Evolutionary conservation across 2,797 vertebrate genomes (phyloP).

Genomic region (Loris lydekkerianus): DNA sequence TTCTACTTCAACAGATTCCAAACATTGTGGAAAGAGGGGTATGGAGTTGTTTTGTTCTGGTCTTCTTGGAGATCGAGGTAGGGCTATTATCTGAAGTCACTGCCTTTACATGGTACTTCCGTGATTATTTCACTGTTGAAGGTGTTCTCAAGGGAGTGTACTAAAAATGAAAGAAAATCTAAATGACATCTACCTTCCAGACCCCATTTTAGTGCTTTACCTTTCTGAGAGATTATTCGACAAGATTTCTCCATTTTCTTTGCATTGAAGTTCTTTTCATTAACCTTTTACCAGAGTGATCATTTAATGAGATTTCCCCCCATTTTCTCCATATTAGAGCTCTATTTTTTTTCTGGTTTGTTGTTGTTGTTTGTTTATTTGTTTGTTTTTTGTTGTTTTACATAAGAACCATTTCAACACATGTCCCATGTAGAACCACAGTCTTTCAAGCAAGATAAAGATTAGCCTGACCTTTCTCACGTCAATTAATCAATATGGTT

Average conservation of each 20-base stretch:
- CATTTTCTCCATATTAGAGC: conserved; percentile 58
- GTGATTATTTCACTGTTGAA: background rate
- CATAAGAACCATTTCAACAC: conserved; percentile 75
- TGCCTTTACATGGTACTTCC: background rate
- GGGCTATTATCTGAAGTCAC: background rate
- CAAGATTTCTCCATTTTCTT: conserved; percentile 65
- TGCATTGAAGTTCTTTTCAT: conserved; percentile 63
- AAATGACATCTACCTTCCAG: background rate
- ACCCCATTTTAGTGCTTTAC: conserved; percentile 18
- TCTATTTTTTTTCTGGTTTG: conserved; percentile 53
- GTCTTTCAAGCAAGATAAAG: conserved; percentile 80
- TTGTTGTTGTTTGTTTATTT: too few relatives aligned
- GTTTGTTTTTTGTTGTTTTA: conserved; percentile 57
- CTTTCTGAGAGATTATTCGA: conserved; percentile 64
- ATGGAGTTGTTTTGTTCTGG: background rate
- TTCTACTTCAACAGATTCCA: background rate
- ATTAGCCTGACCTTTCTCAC: conserved; percentile 86
- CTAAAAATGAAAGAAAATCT: conserved; percentile 45
- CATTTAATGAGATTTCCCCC: conserved; percentile 63
- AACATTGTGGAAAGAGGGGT: background rate
- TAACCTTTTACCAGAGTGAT: conserved; percentile 76
- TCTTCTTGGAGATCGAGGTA: background rate
- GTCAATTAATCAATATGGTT: conserved; percentile 85
- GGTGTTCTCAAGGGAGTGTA: background rate
- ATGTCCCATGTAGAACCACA: conserved; percentile 71